These are phyloP conservation scores for Muscicapa striata DNA, from an alignment of 2,797 vertebrate species.

Conservation along the genomic window DNA sequence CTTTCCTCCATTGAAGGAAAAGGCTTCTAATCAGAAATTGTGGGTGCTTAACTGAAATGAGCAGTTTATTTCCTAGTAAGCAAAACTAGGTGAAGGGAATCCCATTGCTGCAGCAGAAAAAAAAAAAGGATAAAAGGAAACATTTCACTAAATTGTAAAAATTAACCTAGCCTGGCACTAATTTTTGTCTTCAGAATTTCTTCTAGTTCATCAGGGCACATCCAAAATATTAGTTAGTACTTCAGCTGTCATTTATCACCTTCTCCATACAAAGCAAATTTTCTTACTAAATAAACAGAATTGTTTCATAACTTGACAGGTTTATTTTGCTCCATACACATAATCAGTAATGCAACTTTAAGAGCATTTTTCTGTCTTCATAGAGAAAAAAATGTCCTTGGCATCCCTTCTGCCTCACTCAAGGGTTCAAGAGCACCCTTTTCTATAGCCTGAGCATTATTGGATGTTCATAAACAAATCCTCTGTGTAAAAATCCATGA, in stretches of 20 bases:
- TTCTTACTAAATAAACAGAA: neutral
- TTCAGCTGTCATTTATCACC: neutral
- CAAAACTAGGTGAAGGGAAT: neutral
- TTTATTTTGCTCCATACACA: neutral
- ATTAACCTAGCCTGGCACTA: neutral
- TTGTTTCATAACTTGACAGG: neutral
- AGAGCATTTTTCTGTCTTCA: neutral
- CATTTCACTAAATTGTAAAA: neutral
- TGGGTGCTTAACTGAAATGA: neutral
- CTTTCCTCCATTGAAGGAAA: neutral
- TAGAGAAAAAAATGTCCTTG: neutral
- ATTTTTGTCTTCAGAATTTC: neutral
- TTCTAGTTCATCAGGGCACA: neutral
- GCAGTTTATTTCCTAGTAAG: neutral
- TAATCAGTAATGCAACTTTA: neutral
- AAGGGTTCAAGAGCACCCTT: neutral
- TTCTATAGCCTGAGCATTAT: neutral
- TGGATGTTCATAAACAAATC: neutral
- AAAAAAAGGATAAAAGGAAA: neutral
- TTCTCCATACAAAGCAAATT: neutral
- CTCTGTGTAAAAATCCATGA: neutral
- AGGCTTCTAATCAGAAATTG: neutral
- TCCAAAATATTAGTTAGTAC: neutral
- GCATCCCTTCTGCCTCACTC: neutral
- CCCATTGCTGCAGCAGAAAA: neutral